A percentile compares a stretch with the other conserved stretches of the same genome.
These are phyloP conservation scores for Agapornis roseicollis DNA, from an alignment of 2,113 vertebrate species.

Conservation along the genomic window DNA sequence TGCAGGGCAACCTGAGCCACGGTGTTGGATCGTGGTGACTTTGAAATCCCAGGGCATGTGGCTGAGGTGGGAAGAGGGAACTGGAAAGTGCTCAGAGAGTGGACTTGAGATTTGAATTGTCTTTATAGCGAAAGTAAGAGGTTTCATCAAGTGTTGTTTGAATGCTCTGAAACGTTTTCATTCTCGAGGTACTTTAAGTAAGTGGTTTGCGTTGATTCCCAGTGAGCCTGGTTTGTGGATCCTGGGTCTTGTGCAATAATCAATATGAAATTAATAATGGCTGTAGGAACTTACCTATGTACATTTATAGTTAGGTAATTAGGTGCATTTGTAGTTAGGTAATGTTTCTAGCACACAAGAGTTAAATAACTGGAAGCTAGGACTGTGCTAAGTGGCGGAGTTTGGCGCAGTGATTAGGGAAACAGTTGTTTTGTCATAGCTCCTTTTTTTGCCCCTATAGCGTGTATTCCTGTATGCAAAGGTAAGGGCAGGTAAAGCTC, in stretches of 20 bases:
- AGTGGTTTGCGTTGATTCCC: neutral
- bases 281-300: rapidly evolving
- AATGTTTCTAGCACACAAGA: rapidly evolving
- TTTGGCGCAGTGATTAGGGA: neutral
- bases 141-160: neutral
- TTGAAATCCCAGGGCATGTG: neutral
- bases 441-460: neutral
- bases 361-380: neutral
- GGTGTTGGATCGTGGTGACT: neutral
- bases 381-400: neutral
- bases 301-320: too few species aligned
- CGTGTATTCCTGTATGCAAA: neutral
- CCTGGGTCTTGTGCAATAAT: neutral
- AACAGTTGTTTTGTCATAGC: neutral
- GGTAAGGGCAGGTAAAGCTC: neutral
- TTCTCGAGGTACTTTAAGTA: neutral
- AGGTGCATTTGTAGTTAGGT: neutral
- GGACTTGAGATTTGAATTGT: neutral
- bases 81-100: neutral
- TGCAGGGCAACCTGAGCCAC: neutral
- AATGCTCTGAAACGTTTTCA: neutral
- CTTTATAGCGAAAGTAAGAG: neutral
- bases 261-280: neutral
- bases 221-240: neutral
- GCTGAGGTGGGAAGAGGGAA: neutral